Conservation (phyloP, 2,113 vertebrate genomes). For the Spea bombifrons region DNA sequence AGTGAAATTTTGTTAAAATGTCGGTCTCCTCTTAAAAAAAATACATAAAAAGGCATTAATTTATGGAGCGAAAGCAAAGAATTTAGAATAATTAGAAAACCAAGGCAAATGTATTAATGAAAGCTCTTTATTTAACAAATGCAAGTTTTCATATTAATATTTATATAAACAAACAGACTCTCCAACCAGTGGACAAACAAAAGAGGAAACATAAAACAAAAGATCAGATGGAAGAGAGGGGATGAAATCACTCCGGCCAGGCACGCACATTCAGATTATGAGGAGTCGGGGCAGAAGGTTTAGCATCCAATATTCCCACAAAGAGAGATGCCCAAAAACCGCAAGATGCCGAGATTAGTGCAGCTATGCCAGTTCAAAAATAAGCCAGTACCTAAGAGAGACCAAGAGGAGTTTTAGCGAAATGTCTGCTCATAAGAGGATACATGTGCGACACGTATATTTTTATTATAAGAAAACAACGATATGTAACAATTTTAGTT, state of each 20-base stretch:
- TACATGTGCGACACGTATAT: too few relatives aligned
- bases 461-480: too few relatives aligned
- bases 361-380: constrained; percentile 29
- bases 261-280: constrained; percentile 25
- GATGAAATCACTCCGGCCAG: constrained; percentile 38
- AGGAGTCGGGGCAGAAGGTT: neutral
- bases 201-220: neutral
- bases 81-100: neutral
- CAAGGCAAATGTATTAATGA: constrained; percentile 19
- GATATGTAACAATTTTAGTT: too few relatives aligned
- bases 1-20: too few relatives aligned
- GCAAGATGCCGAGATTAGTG: constrained; percentile 25
- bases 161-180: constrained; percentile 5
- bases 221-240: constrained; percentile 6
- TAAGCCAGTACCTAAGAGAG: constrained; percentile 35
- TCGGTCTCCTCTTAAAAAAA: too few relatives aligned
- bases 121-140: constrained; percentile 29
- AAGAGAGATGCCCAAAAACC: constrained; percentile 41
- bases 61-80: neutral
- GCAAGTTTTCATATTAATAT: constrained; percentile 8
- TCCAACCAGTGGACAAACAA: constrained; percentile 32
- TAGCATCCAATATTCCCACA: constrained; percentile 44
- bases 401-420: constrained; percentile 31
- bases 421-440: too few relatives aligned
- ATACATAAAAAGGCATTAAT: too few relatives aligned